Conservation (phyloP, 2,797 vertebrate genomes). For the Pterois miles region DNA sequence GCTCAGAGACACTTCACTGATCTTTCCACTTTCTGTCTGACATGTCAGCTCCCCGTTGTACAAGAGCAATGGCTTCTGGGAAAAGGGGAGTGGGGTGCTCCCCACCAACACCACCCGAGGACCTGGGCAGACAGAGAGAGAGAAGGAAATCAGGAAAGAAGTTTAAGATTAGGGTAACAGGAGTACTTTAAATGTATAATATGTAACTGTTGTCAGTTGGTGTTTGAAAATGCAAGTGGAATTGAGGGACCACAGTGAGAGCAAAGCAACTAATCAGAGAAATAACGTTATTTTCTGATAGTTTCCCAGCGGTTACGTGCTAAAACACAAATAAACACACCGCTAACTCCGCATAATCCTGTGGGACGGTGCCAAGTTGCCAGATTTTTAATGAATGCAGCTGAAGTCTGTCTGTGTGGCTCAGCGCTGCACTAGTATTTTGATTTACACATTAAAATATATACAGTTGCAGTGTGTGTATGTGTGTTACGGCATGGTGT, state of each 20-base stretch:
- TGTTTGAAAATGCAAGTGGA: no score
- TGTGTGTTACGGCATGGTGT: background rate
- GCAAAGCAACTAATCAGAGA: no score
- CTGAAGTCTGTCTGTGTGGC: no score
- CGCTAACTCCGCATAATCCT: no score
- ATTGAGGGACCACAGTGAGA: no score
- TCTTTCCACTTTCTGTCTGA: slow-evolving; percentile 95
- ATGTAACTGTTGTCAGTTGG: no score
- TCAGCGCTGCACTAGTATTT: background rate
- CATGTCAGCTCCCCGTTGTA: slow-evolving; percentile 95
- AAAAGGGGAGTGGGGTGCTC: slow-evolving; percentile 89
- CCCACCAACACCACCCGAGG: slow-evolving; percentile 91
- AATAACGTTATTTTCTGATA: no score
- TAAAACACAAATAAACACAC: no score
- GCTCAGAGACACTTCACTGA: slow-evolving; percentile 86
- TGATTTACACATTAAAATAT: background rate
- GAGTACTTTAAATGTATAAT: no score
- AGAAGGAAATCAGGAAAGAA: background rate
- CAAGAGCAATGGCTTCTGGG: slow-evolving; percentile 93
- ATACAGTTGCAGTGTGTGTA: background rate
- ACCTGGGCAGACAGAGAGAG: slow-evolving; percentile 74
- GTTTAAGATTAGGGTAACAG: background rate
- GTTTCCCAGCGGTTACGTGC: no score
- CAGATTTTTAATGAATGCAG: no score
- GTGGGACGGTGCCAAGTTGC: no score